A percentile compares a stretch with the other conserved stretches of the same genome.
These are phyloP conservation scores for Conus betulinus DNA, from an alignment of 1,140 invertebrate genomes.

Conservation along the genomic window DNA sequence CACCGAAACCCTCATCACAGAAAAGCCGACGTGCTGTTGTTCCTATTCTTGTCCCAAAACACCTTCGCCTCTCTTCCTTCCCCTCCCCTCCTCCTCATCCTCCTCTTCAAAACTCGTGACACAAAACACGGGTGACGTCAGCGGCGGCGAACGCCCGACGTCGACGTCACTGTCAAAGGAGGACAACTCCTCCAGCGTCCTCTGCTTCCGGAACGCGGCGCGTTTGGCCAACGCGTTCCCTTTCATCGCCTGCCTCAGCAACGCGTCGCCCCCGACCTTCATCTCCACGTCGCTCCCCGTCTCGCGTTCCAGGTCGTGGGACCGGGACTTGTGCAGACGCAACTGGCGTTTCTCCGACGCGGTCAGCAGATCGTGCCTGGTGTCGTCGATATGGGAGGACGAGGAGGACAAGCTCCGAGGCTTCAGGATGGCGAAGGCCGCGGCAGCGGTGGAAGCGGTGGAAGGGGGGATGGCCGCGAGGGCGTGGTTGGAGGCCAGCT, in stretches of 20 bases:
- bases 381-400: background rate
- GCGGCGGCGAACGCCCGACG: background rate
- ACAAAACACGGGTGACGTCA: background rate
- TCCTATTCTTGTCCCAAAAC: constrained; percentile 28
- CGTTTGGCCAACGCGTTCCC: constrained; percentile 4
- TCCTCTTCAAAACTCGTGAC: background rate
- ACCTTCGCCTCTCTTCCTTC: background rate
- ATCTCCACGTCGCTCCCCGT: background rate
- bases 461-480: background rate
- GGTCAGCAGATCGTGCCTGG: background rate
- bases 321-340: constrained; percentile 9
- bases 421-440: background rate
- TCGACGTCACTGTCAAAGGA: background rate
- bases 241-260: constrained; percentile 27
- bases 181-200: background rate
- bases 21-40: constrained; percentile 14
- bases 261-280: background rate
- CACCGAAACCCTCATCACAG: background rate
- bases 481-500: background rate
- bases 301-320: constrained; percentile 18
- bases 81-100: background rate
- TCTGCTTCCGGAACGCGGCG: background rate
- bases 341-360: background rate
- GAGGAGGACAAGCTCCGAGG: background rate
- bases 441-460: background rate